Conservation (phyloP, 1,140 invertebrate genomes). For the Neotoxoptera formosana region DNA sequence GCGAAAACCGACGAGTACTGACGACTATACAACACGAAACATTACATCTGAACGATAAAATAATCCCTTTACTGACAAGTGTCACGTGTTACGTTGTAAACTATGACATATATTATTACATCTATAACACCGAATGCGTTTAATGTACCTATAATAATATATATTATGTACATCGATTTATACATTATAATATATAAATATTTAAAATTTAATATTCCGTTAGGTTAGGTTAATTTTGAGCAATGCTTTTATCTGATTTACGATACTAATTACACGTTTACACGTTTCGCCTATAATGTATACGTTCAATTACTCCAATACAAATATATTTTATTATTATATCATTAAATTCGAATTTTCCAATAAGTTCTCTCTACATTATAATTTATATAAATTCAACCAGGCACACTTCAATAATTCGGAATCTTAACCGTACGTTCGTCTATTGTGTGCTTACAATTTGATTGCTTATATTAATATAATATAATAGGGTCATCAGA, state of each 20-base stretch:
- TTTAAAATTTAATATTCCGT: neutral
- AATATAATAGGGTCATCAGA: neutral
- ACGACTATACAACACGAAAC: neutral
- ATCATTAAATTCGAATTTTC: neutral
- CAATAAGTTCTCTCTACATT: neutral
- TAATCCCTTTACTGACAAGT: constrained; percentile 11
- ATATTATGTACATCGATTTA: neutral
- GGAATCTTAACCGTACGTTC: neutral
- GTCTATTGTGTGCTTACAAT: neutral
- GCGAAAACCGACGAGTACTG: constrained; percentile 12
- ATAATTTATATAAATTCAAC: neutral
- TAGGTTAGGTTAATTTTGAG: neutral
- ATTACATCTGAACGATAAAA: neutral
- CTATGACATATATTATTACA: neutral
- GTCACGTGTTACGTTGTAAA: neutral
- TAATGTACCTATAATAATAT: neutral
- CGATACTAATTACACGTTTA: neutral
- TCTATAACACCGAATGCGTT: neutral
- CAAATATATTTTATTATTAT: neutral
- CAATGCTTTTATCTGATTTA: neutral
- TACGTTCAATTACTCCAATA: neutral
- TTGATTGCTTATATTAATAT: neutral
- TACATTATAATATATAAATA: neutral
- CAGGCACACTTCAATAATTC: neutral
- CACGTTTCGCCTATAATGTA: neutral